Conservation (phyloP, 2,113 vertebrate genomes). For the Poeciliopsis prolifica region DNA sequence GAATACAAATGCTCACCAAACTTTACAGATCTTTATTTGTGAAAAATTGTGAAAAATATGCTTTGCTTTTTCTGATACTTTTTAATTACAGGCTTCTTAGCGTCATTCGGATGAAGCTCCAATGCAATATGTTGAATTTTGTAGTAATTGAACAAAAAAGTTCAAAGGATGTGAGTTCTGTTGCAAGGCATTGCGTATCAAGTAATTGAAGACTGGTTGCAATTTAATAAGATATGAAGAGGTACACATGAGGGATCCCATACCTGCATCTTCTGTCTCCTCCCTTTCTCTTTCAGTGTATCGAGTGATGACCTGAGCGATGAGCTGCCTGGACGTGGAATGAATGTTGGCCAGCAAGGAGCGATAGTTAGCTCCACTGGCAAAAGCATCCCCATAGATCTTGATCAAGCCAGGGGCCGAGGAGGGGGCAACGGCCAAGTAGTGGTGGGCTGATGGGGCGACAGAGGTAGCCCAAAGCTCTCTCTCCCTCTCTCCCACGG, state of each 20-base stretch:
- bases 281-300: slow-evolving; percentile 82
- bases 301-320: slow-evolving; percentile 82
- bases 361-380: slow-evolving; percentile 83
- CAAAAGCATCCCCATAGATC: slow-evolving; percentile 82
- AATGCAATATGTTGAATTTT: background rate
- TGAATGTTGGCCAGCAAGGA: slow-evolving; percentile 80
- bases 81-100: too few relatives aligned
- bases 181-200: slow-evolving; percentile 9
- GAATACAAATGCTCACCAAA: background rate
- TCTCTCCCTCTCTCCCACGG: slow-evolving; percentile 78
- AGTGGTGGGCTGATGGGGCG: slow-evolving; percentile 81
- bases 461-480: slow-evolving; percentile 86
- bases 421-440: slow-evolving; percentile 77
- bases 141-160: background rate
- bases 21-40: too few relatives aligned
- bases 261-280: slow-evolving; percentile 80
- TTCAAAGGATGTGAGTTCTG: background rate
- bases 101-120: background rate
- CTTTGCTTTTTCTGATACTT: too few relatives aligned
- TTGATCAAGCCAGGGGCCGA: slow-evolving; percentile 84
- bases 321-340: slow-evolving; percentile 81
- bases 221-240: slow-evolving; percentile 6
- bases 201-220: slow-evolving; percentile 47
- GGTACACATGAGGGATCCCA: slow-evolving; percentile 38
- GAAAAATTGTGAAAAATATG: too few relatives aligned